A percentile compares a stretch with the other conserved stretches of the same genome.
These are phyloP conservation scores for Steinernema feltiae DNA, from an alignment of 1,140 invertebrate species.

Conservation along the genomic window DNA sequence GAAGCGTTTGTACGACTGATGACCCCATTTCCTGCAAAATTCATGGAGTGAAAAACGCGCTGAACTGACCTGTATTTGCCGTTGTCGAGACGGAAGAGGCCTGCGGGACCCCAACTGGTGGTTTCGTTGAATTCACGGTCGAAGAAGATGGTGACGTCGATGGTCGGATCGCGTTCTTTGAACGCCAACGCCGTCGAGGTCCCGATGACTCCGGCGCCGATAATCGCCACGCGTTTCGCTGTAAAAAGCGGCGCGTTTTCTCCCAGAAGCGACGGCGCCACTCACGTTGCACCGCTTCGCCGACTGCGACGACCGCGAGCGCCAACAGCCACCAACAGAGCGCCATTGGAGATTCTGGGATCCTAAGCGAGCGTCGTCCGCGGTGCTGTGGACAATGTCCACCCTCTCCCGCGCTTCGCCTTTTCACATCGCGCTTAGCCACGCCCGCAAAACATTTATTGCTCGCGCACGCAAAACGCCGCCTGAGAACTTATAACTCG, in stretches of 20 bases:
- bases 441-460: too few species aligned
- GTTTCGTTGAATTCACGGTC: conserved; percentile 46
- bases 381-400: not conserved
- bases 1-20: conserved; percentile 25
- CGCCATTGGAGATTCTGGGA: not conserved
- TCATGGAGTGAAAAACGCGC: not conserved
- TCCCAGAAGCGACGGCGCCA: not conserved
- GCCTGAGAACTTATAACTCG: too few species aligned
- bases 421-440: not conserved
- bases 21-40: conserved; percentile 25
- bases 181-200: conserved; percentile 64
- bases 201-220: conserved; percentile 68
- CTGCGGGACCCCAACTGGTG: conserved; percentile 46
- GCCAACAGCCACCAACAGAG: too few species aligned
- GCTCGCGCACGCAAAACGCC: too few species aligned
- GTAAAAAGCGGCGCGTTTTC: not conserved
- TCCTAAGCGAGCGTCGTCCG: not conserved
- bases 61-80: conserved; percentile 8
- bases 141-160: conserved; percentile 49
- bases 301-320: too few species aligned
- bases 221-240: conserved; percentile 60
- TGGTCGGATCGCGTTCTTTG: conserved; percentile 60
- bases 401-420: not conserved
- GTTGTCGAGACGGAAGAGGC: conserved; percentile 34
- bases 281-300: too few species aligned